Percentiles rank a stretch among this genome's conserved stretches.
phyloP scores from a whole-genome alignment of 2,113 vertebrate genomes.

The Zingel zingel region DNA sequence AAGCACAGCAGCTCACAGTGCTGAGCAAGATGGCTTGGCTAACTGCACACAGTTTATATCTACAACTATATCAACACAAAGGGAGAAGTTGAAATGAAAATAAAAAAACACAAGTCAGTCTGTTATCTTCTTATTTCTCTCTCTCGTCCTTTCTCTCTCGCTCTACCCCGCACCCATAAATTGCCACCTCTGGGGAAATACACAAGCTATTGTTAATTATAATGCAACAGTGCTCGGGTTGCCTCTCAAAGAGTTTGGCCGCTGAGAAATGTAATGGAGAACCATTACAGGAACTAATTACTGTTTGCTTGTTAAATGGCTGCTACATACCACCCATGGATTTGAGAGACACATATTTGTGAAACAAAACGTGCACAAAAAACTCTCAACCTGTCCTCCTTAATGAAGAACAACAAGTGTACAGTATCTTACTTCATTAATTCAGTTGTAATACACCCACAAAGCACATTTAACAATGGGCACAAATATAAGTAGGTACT shows the following conservation, averaged over 20 bases:
- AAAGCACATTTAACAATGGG: slow-evolving; percentile 49
- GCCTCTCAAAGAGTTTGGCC: slow-evolving; percentile 73
- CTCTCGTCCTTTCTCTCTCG: neutral
- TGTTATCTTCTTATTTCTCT: neutral
- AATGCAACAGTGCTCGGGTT: slow-evolving; percentile 69
- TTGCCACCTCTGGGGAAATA: slow-evolving; percentile 62
- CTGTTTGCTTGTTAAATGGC: slow-evolving; percentile 73
- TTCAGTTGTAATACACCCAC: slow-evolving; percentile 42
- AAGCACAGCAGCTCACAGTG: slow-evolving; percentile 6
- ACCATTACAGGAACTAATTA: slow-evolving; percentile 78
- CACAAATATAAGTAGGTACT: slow-evolving; percentile 15
- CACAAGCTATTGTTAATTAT: slow-evolving; percentile 74
- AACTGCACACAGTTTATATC: slow-evolving; percentile 1
- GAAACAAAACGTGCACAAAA: slow-evolving; percentile 51
- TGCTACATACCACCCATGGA: slow-evolving; percentile 70
- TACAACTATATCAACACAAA: neutral
- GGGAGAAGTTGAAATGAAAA: neutral
- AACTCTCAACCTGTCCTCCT: slow-evolving; percentile 47
- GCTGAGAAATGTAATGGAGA: slow-evolving; percentile 74
- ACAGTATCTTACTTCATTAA: slow-evolving; percentile 54
- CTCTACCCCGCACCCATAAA: slow-evolving; percentile 51
- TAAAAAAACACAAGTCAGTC: slow-evolving; percentile 2
- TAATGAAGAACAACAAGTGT: slow-evolving; percentile 58
- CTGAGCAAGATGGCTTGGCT: neutral
- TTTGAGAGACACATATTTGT: slow-evolving; percentile 64